phyloP scores from a whole-genome alignment of 2,888 invertebrate genomes.

The Saturnia pavonia region DNA sequence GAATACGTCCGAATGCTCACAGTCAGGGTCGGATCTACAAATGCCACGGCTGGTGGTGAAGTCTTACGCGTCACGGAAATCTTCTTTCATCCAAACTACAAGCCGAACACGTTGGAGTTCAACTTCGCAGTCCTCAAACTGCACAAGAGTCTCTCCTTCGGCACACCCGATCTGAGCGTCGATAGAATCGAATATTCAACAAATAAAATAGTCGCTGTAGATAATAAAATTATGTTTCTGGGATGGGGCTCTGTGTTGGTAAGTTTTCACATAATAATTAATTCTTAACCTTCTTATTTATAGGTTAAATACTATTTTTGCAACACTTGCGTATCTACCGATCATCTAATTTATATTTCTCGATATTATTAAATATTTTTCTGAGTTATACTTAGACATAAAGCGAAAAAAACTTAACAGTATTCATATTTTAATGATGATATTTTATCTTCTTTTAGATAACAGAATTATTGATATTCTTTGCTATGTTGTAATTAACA shows the following conservation, averaged over 20 bases:
- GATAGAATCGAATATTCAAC: conserved; percentile 45
- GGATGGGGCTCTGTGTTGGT: conserved; percentile 76
- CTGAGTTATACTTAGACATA: no score
- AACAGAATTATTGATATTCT: no score
- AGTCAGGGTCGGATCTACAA: conserved; percentile 65
- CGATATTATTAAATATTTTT: no score
- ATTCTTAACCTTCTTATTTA: not conserved
- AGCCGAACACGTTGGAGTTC: conserved; percentile 64
- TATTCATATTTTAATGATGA: no score
- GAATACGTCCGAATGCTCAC: conserved; percentile 73
- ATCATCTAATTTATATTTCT: no score
- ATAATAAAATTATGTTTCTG: conserved; percentile 57
- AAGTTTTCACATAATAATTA: conserved; percentile 30
- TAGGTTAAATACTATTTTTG: not conserved
- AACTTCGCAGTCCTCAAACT: conserved; percentile 65
- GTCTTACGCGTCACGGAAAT: conserved; percentile 59
- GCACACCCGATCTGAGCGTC: conserved; percentile 31
- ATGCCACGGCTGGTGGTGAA: conserved; percentile 66
- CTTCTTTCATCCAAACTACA: conserved; percentile 75
- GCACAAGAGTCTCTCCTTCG: conserved; percentile 58
- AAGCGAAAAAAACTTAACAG: no score
- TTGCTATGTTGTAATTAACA: no score
- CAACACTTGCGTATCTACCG: not conserved
- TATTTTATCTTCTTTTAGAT: no score
- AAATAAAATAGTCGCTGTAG: conserved; percentile 50